Conservation (phyloP, 2,888 invertebrate species). For the Ornithoptera priamus region DNA sequence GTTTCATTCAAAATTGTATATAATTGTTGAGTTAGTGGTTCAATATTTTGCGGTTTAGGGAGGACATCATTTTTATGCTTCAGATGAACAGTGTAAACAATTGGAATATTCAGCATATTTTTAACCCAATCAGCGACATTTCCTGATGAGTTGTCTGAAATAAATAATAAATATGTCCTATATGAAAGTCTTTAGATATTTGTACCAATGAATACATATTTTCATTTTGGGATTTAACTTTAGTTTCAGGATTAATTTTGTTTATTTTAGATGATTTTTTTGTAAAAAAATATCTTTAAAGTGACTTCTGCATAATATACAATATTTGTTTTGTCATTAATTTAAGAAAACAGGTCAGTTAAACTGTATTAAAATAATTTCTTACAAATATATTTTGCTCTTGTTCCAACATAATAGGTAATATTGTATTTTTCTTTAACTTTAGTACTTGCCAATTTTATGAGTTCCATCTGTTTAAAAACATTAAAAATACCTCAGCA, state of each 20-base stretch:
- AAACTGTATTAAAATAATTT: conserved; percentile 22
- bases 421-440: conserved; percentile 44
- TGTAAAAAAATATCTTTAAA: no score
- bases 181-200: background rate
- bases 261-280: no score
- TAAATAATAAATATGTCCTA: background rate
- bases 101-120: conserved; percentile 57
- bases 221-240: no score
- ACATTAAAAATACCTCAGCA: background rate
- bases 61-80: conserved; percentile 44
- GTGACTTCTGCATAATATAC: no score
- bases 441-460: conserved; percentile 48
- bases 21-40: conserved; percentile 46
- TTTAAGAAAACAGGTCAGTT: background rate
- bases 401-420: conserved; percentile 52
- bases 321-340: no score
- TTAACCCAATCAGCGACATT: conserved; percentile 72
- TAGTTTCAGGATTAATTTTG: no score
- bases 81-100: conserved; percentile 62
- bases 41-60: conserved; percentile 46
- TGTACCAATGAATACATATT: no score
- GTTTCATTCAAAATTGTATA: conserved; percentile 53
- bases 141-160: conserved; percentile 56
- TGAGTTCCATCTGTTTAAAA: conserved; percentile 54
- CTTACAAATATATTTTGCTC: conserved; percentile 58